Conservation (phyloP, 2,888 invertebrate genomes). For the Coronaproctus castanopsis region DNA sequence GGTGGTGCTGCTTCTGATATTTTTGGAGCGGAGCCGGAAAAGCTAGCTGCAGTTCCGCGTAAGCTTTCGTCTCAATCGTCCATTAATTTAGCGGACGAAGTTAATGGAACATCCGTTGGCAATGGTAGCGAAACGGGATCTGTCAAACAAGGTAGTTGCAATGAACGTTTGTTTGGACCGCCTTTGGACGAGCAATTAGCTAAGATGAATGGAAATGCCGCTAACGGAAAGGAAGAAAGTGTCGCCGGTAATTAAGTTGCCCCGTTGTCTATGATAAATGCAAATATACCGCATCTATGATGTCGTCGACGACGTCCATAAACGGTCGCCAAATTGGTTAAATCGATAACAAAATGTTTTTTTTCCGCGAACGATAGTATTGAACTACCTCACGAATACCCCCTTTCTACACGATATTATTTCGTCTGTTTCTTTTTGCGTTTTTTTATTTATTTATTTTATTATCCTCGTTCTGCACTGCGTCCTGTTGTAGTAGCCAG, state of each 20-base stretch:
- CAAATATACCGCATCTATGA: too few relatives aligned
- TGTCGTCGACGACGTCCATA: too few relatives aligned
- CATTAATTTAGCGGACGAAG: constrained; percentile 5
- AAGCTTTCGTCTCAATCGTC: constrained; percentile 11
- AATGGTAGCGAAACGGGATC: constrained; percentile 8
- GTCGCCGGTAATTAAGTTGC: background rate
- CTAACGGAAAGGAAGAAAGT: background rate
- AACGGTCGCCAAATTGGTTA: too few relatives aligned
- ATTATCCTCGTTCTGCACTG: too few relatives aligned
- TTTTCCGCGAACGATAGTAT: too few relatives aligned
- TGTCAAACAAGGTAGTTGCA: constrained; percentile 13
- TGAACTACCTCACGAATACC: too few relatives aligned
- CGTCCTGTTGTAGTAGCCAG: too few relatives aligned
- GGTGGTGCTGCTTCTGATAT: constrained; percentile 32
- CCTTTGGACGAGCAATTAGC: constrained; percentile 3
- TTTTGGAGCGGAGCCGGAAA: constrained; percentile 24
- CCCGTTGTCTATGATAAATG: too few relatives aligned
- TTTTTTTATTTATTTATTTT: too few relatives aligned
- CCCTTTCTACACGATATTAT: too few relatives aligned
- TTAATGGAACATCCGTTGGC: background rate
- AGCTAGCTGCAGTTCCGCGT: background rate
- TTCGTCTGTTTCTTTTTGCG: too few relatives aligned
- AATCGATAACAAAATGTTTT: too few relatives aligned
- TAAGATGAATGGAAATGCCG: background rate
- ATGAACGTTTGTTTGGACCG: constrained; percentile 11